Conservation (phyloP, 1,140 invertebrate species). For the Heterodera schachtii region DNA sequence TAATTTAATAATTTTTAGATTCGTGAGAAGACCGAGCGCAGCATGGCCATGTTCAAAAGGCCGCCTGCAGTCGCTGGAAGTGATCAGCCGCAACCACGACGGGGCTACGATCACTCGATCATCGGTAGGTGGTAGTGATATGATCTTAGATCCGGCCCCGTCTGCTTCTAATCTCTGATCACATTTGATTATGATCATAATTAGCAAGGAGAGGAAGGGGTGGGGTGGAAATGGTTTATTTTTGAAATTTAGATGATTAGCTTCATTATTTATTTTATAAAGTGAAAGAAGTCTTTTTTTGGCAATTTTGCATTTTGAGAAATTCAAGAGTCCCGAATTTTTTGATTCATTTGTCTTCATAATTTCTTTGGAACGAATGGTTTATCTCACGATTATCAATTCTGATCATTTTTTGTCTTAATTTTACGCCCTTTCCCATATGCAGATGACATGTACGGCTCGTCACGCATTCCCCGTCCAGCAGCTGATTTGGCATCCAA, state of each 20-base stretch:
- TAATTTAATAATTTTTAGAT: slow-evolving; percentile 45
- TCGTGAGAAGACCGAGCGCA: slow-evolving; percentile 63
- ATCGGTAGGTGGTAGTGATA: slow-evolving; percentile 20
- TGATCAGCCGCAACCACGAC: slow-evolving; percentile 13
- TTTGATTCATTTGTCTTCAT: too few species aligned
- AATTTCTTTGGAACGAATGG: too few species aligned
- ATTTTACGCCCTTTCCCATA: background rate
- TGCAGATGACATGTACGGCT: slow-evolving; percentile 32
- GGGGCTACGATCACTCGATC: slow-evolving; percentile 31
- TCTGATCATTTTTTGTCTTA: too few species aligned
- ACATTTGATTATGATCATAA: too few species aligned
- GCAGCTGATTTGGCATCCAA: slow-evolving; percentile 21
- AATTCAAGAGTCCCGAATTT: too few species aligned
- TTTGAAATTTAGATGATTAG: too few species aligned
- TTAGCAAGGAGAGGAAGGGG: too few species aligned
- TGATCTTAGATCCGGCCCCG: background rate
- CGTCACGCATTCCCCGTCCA: slow-evolving; percentile 40
- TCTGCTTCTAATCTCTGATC: slow-evolving; percentile 1
- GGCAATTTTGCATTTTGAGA: too few species aligned
- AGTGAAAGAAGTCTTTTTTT: too few species aligned
- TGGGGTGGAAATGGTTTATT: too few species aligned
- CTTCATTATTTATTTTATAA: too few species aligned
- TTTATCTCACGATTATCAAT: too few species aligned
- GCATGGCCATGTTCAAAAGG: slow-evolving; percentile 61
- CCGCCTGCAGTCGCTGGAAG: background rate